Base-by-base conservation (phyloP, 2,797 vertebrate species). In the Pseudochromis fuscus region DNA sequence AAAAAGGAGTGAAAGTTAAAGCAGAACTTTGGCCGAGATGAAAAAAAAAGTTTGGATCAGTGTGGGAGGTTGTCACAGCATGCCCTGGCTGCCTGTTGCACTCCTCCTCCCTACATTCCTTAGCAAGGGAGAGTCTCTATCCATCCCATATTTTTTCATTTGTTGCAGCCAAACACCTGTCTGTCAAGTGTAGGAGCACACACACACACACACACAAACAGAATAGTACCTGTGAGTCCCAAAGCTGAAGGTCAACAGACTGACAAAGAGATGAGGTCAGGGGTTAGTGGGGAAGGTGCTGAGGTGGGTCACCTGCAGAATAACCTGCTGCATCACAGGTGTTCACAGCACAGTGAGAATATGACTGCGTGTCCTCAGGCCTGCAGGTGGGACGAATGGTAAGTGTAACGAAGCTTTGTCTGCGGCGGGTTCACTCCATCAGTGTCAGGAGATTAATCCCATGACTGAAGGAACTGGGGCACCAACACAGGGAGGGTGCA, bases 81-180 rank as follows among this genome's bases (percentile, higher is more conserved):
- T 86, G 89, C 73, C 84, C 79, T 19, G 68, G 78, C 59, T 23
- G 57, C 78, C 60, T 3, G 23, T 55, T 70, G 60, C 60, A 81
- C 85, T 87, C 77, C 87, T 85, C 81, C 81, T 79, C 76, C 67
- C 76, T 44, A 35, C 87, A 92, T 91, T 91, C 89, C 86, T 81
- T 0, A 46, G 70, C 71, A 50, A 56, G 73, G 71, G 71, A 88
- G 77, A 83, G 62, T 86, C 81, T 70, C 23, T n/a, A 83, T 76
- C 68, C 31, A 79, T 83, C 78, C 58, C 45, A 77, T 73, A 79
- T 70, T 83, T 81, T 18, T 11, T 51, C 75, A 76, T 75, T 72
- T 70, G 66, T 53, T 56, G 35, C 46, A 72, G 77, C 46, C 49
- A 67, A 85, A 80, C 88, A 85, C 77, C 78, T 72, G 83, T 65